These are phyloP conservation scores for Dendrocopos noguchii DNA, from an alignment of 2,113 vertebrate species.

Conservation along the genomic window DNA sequence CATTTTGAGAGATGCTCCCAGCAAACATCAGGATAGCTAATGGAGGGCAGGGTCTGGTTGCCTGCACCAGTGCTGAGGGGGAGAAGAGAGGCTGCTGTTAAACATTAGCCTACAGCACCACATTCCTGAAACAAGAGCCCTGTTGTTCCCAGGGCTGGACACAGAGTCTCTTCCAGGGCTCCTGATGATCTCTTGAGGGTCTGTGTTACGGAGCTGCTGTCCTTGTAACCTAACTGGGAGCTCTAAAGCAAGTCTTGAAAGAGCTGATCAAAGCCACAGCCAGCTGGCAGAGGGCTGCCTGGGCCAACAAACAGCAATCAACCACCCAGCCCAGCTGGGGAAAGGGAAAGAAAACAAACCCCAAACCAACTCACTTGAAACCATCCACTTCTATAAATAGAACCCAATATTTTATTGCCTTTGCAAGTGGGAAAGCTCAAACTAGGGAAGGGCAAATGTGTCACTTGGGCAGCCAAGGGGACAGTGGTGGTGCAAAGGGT, in stretches of 20 bases:
- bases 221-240: background rate
- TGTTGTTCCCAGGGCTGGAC: background rate
- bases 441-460: background rate
- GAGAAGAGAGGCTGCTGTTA: background rate
- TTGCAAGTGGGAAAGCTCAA: background rate
- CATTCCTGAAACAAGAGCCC: background rate
- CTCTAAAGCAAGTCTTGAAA: background rate
- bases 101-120: background rate
- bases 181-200: background rate
- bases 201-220: background rate
- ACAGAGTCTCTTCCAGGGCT: background rate
- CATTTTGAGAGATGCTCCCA: conserved; percentile 27
- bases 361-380: background rate
- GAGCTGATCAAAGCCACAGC: background rate
- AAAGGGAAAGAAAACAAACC: background rate
- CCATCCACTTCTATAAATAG: conserved; percentile 16
- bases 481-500: fast-evolving
- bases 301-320: background rate
- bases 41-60: background rate
- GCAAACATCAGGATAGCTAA: background rate
- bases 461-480: background rate
- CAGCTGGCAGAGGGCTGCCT: conserved; percentile 15
- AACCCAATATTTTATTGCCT: background rate
- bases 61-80: background rate
- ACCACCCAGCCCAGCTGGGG: background rate